Evolutionary conservation across 1,140 invertebrate species (phyloP).

Genomic region (Leptinotarsa defecta): DNA sequence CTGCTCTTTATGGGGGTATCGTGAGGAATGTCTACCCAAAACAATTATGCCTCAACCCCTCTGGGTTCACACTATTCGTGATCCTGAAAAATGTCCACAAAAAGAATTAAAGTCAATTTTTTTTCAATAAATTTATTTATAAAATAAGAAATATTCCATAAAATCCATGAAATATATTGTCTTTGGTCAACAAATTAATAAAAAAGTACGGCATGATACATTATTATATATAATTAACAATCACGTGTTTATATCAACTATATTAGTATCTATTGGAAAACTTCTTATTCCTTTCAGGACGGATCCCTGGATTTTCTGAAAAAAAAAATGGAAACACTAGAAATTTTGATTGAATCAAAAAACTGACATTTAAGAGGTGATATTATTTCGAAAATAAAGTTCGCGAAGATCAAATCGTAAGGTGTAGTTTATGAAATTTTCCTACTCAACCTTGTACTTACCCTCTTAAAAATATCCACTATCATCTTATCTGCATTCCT

Average conservation of each 20-base stretch:
- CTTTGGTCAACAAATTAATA: too few species aligned
- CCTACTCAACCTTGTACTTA: slow-evolving; percentile 27
- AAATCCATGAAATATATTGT: not conserved
- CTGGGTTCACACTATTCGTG: too few species aligned
- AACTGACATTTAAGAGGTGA: slow-evolving; percentile 8
- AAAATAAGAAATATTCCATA: not conserved
- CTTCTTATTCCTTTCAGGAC: slow-evolving; percentile 46
- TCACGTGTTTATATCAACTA: slow-evolving; percentile 37
- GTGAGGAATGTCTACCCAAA: too few species aligned
- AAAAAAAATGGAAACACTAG: slow-evolving; percentile 22
- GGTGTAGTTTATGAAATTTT: too few species aligned
- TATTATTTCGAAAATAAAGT: not conserved
- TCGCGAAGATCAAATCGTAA: too few species aligned
- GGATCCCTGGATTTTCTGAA: slow-evolving; percentile 49
- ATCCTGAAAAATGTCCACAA: too few species aligned
- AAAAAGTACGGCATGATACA: too few species aligned
- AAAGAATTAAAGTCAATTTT: not conserved
- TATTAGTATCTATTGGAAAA: slow-evolving; percentile 47
- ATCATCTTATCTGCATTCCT: slow-evolving; percentile 48
- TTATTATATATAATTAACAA: slow-evolving; percentile 6
- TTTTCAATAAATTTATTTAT: not conserved
- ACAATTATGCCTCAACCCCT: too few species aligned
- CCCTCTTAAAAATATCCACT: slow-evolving; percentile 50
- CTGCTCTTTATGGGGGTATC: too few species aligned
- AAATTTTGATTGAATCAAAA: not conserved